These are phyloP conservation scores for Falco cherrug DNA, from an alignment of 2,797 vertebrate genomes.

Conservation along the genomic window DNA sequence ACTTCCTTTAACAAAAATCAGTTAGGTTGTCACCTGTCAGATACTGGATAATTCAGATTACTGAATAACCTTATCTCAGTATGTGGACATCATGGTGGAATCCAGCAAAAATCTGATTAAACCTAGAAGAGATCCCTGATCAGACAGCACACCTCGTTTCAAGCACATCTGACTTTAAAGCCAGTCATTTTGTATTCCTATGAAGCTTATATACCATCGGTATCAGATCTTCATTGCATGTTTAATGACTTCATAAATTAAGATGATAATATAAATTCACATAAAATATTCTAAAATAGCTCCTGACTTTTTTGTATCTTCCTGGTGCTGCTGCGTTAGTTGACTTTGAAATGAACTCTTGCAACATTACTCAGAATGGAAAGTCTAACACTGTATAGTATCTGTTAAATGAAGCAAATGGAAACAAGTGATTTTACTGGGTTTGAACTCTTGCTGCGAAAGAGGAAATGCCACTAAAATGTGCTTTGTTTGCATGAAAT, in stretches of 20 bases:
- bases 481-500: neutral
- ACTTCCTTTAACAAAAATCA: neutral
- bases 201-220: neutral
- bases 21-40: neutral
- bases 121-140: neutral
- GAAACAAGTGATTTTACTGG: neutral
- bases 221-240: neutral
- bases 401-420: neutral
- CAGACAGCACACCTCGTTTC: neutral
- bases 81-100: neutral
- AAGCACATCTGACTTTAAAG: neutral
- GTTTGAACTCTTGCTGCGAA: neutral
- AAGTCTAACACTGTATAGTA: neutral
- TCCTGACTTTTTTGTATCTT: neutral
- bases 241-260: neutral
- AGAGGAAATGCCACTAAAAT: constrained; percentile 23
- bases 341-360: neutral
- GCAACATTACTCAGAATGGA: neutral
- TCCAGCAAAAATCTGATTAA: neutral
- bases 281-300: neutral
- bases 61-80: neutral
- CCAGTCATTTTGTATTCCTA: neutral
- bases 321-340: neutral
- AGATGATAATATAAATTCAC: neutral
- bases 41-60: neutral